Evolutionary conservation across 1,140 invertebrate genomes (phyloP).

Genomic region (Drosophila yakuba): DNA sequence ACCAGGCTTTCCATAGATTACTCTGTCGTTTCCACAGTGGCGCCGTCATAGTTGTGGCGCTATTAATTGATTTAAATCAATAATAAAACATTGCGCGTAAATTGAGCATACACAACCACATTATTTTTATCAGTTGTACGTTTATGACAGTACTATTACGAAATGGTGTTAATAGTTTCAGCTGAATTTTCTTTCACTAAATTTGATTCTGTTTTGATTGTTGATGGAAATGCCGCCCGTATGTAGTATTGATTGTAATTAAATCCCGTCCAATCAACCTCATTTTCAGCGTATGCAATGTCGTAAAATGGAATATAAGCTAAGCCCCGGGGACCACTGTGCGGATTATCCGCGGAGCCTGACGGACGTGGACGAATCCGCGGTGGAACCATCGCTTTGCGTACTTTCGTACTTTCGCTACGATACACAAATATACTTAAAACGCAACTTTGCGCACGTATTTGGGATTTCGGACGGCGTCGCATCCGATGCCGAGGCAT

Average conservation of each 20-base stretch:
- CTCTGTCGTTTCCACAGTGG: conserved; percentile 23
- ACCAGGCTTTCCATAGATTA: conserved; percentile 14
- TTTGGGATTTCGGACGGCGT: conserved; percentile 67
- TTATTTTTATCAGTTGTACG: background rate
- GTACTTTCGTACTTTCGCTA: conserved; percentile 58
- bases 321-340: conserved; percentile 2
- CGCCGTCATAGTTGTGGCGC: background rate
- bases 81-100: background rate
- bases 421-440: conserved; percentile 57
- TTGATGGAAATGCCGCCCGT: no score
- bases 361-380: conserved; percentile 29
- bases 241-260: no score
- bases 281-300: background rate
- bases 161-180: background rate
- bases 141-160: no score
- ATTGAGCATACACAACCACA: background rate
- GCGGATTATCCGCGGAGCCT: conserved; percentile 39
- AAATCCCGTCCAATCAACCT: no score
- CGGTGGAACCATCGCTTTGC: conserved; percentile 18
- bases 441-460: conserved; percentile 71
- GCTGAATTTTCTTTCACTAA: background rate
- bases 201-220: no score
- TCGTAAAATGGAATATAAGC: background rate
- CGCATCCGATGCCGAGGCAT: conserved; percentile 56
- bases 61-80: conserved; percentile 1